Conservation (phyloP, 1,140 invertebrate species). For the Scaptomyza pallida region DNA sequence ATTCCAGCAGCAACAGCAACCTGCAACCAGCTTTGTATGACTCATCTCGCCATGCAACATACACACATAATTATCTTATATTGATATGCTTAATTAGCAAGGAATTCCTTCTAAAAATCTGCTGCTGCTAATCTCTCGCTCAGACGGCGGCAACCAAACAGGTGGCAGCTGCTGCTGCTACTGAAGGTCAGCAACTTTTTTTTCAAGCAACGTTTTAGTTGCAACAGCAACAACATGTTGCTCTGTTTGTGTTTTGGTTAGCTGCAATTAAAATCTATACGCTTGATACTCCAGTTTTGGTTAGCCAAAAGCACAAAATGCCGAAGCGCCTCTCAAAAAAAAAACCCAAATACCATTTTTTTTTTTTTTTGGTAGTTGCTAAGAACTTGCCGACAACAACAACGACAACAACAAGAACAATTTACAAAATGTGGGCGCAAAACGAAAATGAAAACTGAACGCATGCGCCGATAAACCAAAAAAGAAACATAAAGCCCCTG, state of each 20-base stretch:
- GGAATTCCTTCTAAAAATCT: slow-evolving; percentile 45
- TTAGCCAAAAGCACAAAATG: slow-evolving; percentile 6
- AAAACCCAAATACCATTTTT: neutral
- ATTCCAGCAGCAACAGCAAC: slow-evolving; percentile 46
- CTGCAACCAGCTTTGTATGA: slow-evolving; percentile 31
- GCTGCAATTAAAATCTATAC: slow-evolving; percentile 17
- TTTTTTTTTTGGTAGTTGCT: slow-evolving; percentile 8
- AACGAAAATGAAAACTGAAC: slow-evolving; percentile 69
- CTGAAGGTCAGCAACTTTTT: slow-evolving; percentile 63
- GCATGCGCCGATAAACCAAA: slow-evolving; percentile 31
- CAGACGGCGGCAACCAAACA: slow-evolving; percentile 61
- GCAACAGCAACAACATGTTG: slow-evolving; percentile 3
- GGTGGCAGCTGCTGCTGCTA: slow-evolving; percentile 48
- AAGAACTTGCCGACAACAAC: slow-evolving; percentile 28
- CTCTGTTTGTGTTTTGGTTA: neutral
- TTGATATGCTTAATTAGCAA: slow-evolving; percentile 68
- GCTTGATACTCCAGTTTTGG: slow-evolving; percentile 8
- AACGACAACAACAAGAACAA: slow-evolving; percentile 4
- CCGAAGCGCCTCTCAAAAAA: slow-evolving; percentile 15
- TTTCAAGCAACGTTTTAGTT: slow-evolving; percentile 32
- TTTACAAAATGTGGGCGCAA: slow-evolving; percentile 28
- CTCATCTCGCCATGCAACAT: slow-evolving; percentile 19
- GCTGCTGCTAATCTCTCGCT: slow-evolving; percentile 3
- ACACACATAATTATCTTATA: slow-evolving; percentile 33
- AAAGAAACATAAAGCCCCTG: slow-evolving; percentile 39